Evolutionary conservation across 2,888 invertebrate genomes (phyloP).

Genomic region (Himalopsyche japonica): DNA sequence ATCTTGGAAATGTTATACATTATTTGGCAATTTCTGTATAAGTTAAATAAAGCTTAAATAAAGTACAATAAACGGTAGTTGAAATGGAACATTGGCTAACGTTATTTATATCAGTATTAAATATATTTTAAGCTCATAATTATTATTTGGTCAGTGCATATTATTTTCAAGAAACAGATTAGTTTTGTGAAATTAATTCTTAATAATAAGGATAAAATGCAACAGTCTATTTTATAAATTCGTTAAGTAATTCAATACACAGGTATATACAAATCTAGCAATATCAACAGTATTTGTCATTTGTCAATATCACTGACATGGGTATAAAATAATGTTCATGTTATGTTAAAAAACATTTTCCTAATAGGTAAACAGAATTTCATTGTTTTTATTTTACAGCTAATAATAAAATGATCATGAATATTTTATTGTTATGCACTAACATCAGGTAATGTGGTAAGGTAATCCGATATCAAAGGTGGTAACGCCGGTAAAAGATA

Average conservation of each 20-base stretch:
- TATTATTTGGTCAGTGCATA: neutral
- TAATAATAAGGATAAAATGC: neutral
- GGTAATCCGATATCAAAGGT: conserved; percentile 57
- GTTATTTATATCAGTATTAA: too few relatives aligned
- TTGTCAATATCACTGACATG: too few relatives aligned
- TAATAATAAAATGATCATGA: neutral
- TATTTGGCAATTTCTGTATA: neutral
- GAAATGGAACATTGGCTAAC: too few relatives aligned
- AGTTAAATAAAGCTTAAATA: too few relatives aligned
- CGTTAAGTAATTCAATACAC: neutral
- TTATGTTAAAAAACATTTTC: too few relatives aligned
- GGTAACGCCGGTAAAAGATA: conserved; percentile 67
- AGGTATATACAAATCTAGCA: neutral
- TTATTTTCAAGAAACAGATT: neutral
- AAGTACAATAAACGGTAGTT: too few relatives aligned
- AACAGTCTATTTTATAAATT: neutral
- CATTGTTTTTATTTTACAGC: too few relatives aligned
- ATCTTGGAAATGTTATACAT: neutral
- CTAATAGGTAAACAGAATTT: too few relatives aligned
- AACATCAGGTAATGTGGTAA: conserved; percentile 58
- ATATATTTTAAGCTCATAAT: neutral
- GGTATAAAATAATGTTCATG: too few relatives aligned
- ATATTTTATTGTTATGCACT: neutral
- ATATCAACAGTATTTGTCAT: neutral
- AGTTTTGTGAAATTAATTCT: neutral